These are phyloP conservation scores for Odontothrips loti DNA, from an alignment of 2,888 invertebrate species.

Conservation along the genomic window DNA sequence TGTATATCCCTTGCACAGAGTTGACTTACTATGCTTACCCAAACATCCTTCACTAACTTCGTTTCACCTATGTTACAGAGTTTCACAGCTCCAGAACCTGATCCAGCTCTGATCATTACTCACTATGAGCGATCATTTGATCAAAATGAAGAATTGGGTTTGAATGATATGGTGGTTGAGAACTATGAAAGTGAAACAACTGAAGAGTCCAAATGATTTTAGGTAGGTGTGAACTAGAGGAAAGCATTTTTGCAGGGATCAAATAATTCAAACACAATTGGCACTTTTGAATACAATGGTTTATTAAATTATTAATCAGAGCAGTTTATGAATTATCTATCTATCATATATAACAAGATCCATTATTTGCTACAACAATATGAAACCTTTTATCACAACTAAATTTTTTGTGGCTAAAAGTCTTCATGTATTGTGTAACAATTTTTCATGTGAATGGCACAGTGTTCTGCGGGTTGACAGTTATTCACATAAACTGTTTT, in stretches of 20 bases:
- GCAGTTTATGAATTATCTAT: not conserved
- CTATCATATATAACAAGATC: not conserved
- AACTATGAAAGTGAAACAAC: constrained; percentile 55
- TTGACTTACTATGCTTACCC: not conserved
- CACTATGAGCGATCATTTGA: constrained; percentile 80
- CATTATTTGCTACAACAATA: not conserved
- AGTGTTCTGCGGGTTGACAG: not conserved
- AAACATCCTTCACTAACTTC: not conserved
- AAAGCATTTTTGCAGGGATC: not conserved
- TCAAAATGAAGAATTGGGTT: constrained; percentile 91
- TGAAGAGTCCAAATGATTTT: not conserved
- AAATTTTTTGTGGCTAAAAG: too few species aligned
- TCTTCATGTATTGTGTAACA: too few species aligned
- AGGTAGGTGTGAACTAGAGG: not conserved
- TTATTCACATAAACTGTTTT: not conserved
- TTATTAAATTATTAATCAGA: not conserved
- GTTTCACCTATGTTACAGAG: constrained; percentile 53
- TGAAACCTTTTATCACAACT: not conserved
- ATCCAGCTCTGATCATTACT: constrained; percentile 67
- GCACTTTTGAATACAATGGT: not conserved
- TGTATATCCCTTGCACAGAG: constrained; percentile 26
- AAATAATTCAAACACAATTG: too few species aligned
- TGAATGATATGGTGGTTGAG: constrained; percentile 94
- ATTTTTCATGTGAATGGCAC: not conserved
- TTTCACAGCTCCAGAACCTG: constrained; percentile 62